A percentile compares a stretch with the other conserved stretches of the same genome.
Evolutionary conservation across 2,888 invertebrate species (phyloP).

Genomic region (Eristalinus aeneus): DNA sequence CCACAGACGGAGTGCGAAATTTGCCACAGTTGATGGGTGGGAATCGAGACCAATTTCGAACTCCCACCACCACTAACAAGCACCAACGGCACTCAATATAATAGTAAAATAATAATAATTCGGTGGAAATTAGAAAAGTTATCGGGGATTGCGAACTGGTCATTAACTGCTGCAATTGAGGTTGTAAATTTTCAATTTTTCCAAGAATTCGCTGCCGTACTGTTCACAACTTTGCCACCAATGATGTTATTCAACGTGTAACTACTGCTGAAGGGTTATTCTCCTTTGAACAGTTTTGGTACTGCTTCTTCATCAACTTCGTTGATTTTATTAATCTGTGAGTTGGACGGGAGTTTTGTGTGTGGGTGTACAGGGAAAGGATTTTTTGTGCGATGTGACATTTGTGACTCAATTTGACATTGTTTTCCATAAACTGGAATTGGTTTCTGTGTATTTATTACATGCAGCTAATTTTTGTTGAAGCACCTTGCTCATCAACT

Average conservation of each 20-base stretch:
- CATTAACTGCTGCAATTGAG: slow-evolving; percentile 67
- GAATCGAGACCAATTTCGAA: background rate
- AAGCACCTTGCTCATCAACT: no score
- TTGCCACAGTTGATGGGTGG: slow-evolving; percentile 1
- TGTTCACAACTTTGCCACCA: slow-evolving; percentile 15
- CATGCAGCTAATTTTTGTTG: no score
- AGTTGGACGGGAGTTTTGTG: no score
- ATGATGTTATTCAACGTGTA: slow-evolving; percentile 42
- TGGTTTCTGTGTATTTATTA: no score
- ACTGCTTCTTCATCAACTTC: no score
- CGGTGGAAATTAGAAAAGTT: slow-evolving; percentile 70
- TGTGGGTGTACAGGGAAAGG: no score
- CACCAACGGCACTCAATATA: slow-evolving; percentile 62
- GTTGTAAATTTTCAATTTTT: slow-evolving; percentile 70
- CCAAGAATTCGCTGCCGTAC: background rate
- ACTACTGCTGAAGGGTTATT: slow-evolving; percentile 5
- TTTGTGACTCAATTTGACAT: no score
- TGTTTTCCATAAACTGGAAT: no score
- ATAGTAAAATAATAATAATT: slow-evolving; percentile 69
- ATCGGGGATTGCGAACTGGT: slow-evolving; percentile 67
- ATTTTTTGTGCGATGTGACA: no score
- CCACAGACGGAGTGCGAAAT: slow-evolving; percentile 5
- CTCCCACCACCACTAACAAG: slow-evolving; percentile 5
- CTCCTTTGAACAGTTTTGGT: no score
- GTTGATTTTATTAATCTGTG: no score